A percentile compares a stretch with the other conserved stretches of the same genome.
These are phyloP conservation scores for Aquatica leii DNA, from an alignment of 2,888 invertebrate genomes.

Conservation along the genomic window DNA sequence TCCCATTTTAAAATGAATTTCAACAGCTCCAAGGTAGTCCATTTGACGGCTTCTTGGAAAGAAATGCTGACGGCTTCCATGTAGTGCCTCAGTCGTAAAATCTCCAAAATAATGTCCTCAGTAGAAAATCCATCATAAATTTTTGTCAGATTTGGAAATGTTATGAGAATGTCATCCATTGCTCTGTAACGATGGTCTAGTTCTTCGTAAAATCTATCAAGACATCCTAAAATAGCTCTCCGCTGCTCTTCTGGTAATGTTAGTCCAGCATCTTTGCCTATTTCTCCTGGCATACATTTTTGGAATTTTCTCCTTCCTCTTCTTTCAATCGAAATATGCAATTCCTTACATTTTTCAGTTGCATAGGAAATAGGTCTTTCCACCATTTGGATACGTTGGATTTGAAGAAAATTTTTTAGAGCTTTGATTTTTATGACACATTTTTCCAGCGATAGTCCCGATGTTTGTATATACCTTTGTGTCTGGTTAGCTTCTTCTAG, in stretches of 20 bases:
- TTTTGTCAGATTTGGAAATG: conserved; percentile 1
- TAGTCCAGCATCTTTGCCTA: not conserved
- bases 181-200: not conserved
- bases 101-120: not conserved
- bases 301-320: not conserved
- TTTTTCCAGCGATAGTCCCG: too few relatives aligned
- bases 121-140: not conserved
- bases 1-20: not conserved
- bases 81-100: not conserved
- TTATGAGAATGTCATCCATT: not conserved
- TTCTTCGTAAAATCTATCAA: not conserved
- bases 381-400: not conserved
- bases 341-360: not conserved
- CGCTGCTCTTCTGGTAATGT: not conserved
- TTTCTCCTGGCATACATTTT: not conserved
- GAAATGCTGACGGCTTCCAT: not conserved
- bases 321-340: not conserved
- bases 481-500: too few relatives aligned
- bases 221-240: not conserved
- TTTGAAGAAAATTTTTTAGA: not conserved
- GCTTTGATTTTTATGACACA: not conserved
- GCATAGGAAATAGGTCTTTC: not conserved
- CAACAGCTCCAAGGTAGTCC: not conserved
- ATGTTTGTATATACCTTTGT: too few relatives aligned
- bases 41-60: conserved; percentile 3